Percentiles rank a stretch among this genome's conserved stretches.
Evolutionary conservation across 2,113 vertebrate species (phyloP).

Genomic region (Lepidothrix coronata): DNA sequence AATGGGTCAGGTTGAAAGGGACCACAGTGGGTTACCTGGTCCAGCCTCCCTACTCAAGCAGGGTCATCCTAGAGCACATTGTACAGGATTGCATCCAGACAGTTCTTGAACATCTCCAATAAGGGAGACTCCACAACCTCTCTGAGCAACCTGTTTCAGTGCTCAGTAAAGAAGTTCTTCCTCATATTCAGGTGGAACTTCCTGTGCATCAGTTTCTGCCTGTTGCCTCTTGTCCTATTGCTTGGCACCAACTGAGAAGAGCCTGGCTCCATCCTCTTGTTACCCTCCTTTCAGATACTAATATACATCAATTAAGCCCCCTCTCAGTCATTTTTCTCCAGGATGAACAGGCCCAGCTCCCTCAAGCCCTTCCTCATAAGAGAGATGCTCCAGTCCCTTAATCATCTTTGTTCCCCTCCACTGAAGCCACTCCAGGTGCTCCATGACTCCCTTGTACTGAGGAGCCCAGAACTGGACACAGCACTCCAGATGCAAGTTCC

Average conservation of each 20-base stretch:
- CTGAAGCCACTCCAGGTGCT: fast-evolving
- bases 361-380: fast-evolving
- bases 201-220: background rate
- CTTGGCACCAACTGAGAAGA: background rate
- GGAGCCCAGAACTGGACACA: background rate
- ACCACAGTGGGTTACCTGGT: background rate
- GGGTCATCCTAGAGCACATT: background rate
- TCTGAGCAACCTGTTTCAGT: background rate
- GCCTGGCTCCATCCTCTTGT: background rate
- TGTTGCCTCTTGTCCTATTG: background rate
- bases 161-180: background rate
- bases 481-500: background rate
- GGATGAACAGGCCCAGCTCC: background rate
- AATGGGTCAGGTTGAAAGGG: background rate
- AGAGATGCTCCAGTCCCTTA: background rate
- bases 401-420: background rate
- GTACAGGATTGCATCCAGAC: background rate
- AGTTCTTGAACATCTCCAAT: background rate
- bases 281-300: background rate
- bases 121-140: background rate
- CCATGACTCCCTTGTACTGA: background rate
- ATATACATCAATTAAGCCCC: background rate
- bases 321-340: background rate
- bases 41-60: background rate
- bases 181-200: background rate